phyloP scores from a whole-genome alignment of 1,140 invertebrate species.

The Ceratosolen solmsi region DNA sequence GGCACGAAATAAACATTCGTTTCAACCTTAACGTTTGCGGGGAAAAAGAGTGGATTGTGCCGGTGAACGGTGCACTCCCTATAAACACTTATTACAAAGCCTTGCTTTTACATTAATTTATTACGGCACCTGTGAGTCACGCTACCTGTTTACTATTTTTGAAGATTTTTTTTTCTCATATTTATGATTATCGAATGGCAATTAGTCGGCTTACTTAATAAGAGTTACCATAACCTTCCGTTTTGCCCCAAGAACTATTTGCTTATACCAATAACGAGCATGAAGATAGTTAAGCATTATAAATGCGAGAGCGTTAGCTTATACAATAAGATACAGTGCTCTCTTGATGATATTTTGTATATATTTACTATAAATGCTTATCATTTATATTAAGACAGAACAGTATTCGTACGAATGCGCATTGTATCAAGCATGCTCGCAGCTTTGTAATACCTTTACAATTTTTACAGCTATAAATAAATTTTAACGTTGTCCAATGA shows the following conservation, averaged over 20 bases:
- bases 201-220: background rate
- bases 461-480: background rate
- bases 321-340: too few species aligned
- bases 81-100: background rate
- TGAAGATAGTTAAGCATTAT: too few species aligned
- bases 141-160: background rate
- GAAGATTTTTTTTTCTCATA: too few species aligned
- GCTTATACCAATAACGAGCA: too few species aligned
- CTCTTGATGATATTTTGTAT: too few species aligned
- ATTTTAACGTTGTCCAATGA: slow-evolving; percentile 50
- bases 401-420: too few species aligned
- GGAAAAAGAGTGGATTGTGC: background rate
- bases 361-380: too few species aligned
- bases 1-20: slow-evolving; percentile 10
- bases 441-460: background rate
- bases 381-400: too few species aligned
- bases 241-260: background rate
- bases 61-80: background rate
- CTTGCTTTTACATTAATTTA: background rate
- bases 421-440: too few species aligned
- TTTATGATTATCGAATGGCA: background rate
- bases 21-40: background rate
- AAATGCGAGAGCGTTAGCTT: too few species aligned
- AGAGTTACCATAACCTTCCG: background rate
- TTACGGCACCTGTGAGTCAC: background rate